phyloP scores from a whole-genome alignment of 2,888 invertebrate species.

The Enchytraeus crypticus region DNA sequence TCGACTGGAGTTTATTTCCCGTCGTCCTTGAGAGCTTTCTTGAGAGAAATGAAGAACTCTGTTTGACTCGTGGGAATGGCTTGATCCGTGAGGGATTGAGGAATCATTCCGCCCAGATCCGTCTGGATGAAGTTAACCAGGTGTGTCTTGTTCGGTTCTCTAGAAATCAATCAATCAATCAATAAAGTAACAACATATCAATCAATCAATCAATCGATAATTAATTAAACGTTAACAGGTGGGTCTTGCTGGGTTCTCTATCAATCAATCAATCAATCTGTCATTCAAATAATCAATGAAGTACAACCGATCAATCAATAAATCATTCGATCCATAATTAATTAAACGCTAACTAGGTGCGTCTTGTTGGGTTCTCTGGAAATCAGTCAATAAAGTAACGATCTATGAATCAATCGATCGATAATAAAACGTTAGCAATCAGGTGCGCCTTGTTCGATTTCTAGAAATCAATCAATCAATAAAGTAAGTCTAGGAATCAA shows the following conservation, averaged over 20 bases:
- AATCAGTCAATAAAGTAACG: no score
- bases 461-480: slow-evolving; percentile 42
- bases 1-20: no score
- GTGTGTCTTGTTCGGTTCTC: slow-evolving; percentile 40
- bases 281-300: slow-evolving; percentile 41
- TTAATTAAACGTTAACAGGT: no score
- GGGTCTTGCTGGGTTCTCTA: slow-evolving; percentile 34
- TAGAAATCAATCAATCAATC: slow-evolving; percentile 29
- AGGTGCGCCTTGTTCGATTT: slow-evolving; percentile 33
- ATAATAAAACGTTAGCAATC: no score
- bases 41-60: slow-evolving; percentile 39
- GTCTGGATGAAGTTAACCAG: slow-evolving; percentile 43
- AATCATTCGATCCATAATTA: slow-evolving; percentile 43
- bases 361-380: slow-evolving; percentile 42
- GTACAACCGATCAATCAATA: slow-evolving; percentile 39
- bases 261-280: slow-evolving; percentile 38
- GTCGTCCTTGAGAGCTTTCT: slow-evolving; percentile 34
- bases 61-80: slow-evolving; percentile 43
- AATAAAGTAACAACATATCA: no score
- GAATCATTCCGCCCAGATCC: slow-evolving; percentile 44
- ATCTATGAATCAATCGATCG: no score
- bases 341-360: slow-evolving; percentile 42
- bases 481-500: no score
- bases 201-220: no score
- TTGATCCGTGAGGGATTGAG: slow-evolving; percentile 37